A percentile compares a stretch with the other conserved stretches of the same genome.
Conservation (phyloP, 2,797 vertebrate genomes). For the Pygocentrus nattereri region DNA sequence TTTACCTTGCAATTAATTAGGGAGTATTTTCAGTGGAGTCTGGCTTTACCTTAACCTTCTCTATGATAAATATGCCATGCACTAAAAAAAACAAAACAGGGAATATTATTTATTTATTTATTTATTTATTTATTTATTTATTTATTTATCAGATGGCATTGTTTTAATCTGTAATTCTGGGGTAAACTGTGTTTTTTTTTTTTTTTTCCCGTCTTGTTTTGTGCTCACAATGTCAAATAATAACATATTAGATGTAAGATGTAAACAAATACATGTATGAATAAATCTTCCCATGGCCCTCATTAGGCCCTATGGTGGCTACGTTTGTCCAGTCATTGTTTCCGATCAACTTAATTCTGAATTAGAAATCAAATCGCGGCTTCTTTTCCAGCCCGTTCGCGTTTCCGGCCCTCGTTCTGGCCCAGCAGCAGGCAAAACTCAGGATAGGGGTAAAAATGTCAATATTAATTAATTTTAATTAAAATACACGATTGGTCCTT, state of each 20-base stretch:
- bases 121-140: no score
- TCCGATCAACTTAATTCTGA: constrained; percentile 23
- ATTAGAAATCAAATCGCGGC: constrained; percentile 23
- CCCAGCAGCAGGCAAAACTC: not conserved
- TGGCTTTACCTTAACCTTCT: no score
- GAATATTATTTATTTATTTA: no score
- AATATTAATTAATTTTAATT: not conserved
- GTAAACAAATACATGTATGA: constrained; percentile 20
- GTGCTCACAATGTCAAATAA: not conserved
- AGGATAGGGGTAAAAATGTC: not conserved
- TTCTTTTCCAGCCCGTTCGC: not conserved
- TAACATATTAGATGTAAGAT: constrained; percentile 9
- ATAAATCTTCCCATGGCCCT: constrained; percentile 27
- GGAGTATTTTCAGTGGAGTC: no score
- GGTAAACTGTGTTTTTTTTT: no score
- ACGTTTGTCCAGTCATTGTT: constrained; percentile 47
- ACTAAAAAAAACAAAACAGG: no score
- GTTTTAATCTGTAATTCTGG: no score
- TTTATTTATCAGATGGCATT: no score
- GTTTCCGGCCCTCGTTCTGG: not conserved
- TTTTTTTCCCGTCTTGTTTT: no score
- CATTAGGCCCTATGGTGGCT: constrained; percentile 18
- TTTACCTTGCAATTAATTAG: no score
- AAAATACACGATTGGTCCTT: not conserved
- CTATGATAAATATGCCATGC: no score